A percentile compares a stretch with the other conserved stretches of the same genome.
These are phyloP conservation scores for Sebastiscus tertius DNA, from an alignment of 2,797 vertebrate species.

Conservation along the genomic window DNA sequence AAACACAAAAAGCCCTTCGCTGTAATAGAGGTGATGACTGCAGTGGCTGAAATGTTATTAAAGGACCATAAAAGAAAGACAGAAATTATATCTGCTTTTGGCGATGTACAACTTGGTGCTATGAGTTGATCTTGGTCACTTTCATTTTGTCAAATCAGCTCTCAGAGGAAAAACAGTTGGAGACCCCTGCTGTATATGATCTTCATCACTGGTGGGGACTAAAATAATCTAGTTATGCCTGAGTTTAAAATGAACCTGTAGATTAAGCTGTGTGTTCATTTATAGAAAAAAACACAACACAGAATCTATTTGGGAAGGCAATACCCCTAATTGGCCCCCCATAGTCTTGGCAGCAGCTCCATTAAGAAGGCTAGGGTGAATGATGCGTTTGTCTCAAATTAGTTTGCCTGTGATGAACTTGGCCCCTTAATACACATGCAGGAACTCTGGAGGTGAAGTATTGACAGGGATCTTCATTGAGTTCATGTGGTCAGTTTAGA, in stretches of 20 bases:
- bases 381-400: slow-evolving; percentile 19
- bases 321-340: neutral
- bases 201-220: neutral
- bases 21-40: no score
- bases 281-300: neutral
- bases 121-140: no score
- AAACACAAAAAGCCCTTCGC: no score
- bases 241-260: neutral
- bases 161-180: no score
- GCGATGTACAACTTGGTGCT: no score
- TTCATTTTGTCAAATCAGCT: no score
- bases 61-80: no score
- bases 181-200: neutral
- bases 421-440: neutral
- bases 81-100: no score
- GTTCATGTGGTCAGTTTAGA: neutral
- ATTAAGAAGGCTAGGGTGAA: neutral
- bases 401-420: slow-evolving; percentile 2
- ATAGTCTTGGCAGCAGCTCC: neutral
- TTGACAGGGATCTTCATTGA: neutral
- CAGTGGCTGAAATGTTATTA: no score
- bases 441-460: neutral
- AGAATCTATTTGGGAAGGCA: neutral
- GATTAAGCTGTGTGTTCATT: neutral
- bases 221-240: neutral